Evolutionary conservation across 2,888 invertebrate species (phyloP), one percentile per base, ranked within the genome.

Genomic region (Melolontha melolontha): DNA sequence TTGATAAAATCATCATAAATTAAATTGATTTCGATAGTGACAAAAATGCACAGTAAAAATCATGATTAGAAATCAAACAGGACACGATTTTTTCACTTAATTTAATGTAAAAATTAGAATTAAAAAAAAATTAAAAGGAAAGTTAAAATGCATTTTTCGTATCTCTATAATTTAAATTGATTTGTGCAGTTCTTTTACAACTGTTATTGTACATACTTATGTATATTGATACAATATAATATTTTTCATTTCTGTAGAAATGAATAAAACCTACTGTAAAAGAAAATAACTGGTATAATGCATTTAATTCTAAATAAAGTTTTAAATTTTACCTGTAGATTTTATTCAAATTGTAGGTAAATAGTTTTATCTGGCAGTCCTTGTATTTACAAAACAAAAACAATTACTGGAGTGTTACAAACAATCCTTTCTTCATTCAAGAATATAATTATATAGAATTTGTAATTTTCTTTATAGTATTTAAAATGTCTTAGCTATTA

Each of bases 1-100:
- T 62, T 14, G 29, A 62, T 62, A 62, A 62, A 62, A 62, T 62
- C 47, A 62, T 62, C 47, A 62, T 47, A 59, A 59, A 59, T 59
- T 44, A 59, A 47, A 47, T 57, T 57, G 22, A 42, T 47, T 62
- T 47, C 39, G n/a, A 34, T 49, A 6, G 34, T 34, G 47, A 39
- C 22, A 47, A 62, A 49, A 39, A 62, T 47, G 34, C 44, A 29
- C 7, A 47, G 22, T 62, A 62, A 62, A 62, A 62, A n/a, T 34
- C 29, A 47, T 62, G 47, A 47, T 62, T 62, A 62, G 47, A 47
- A 62, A 62, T 62, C 47, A 62, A 62, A 62, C 10, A 34, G 34
- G 34, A 34, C 7, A 34, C 14, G 54, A 52, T 16, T 17, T 17
- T 11, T 47, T 62, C 22, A n/a, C 47, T 62, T 29, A 57, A 7